Percentiles rank a stretch among this genome's conserved stretches.
Conservation (phyloP, 2,797 vertebrate species). For the Eulemur albifrons region DNA sequence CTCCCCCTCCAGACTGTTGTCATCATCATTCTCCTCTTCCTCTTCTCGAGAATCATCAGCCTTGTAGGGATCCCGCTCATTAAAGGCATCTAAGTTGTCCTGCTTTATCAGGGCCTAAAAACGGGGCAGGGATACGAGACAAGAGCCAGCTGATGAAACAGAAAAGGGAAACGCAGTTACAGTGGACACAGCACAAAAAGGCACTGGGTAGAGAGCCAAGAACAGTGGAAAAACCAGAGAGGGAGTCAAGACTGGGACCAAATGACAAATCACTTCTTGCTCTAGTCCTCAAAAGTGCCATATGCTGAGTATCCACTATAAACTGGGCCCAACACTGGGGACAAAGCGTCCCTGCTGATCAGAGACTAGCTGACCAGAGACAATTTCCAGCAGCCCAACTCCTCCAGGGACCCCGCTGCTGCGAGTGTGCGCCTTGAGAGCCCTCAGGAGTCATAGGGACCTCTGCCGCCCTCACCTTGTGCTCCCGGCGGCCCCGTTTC, state of each 20-base stretch:
- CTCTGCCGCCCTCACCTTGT: slow-evolving; percentile 88
- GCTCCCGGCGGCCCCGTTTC: slow-evolving; percentile 94
- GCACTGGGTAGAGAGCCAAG: background rate
- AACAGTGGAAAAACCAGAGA: background rate
- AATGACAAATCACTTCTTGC: background rate
- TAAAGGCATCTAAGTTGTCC: slow-evolving; percentile 98
- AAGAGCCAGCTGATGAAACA: background rate
- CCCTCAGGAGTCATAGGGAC: background rate
- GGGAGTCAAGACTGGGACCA: background rate
- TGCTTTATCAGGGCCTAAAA: slow-evolving; percentile 95
- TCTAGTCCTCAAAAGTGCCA: background rate
- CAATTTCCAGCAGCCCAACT: background rate
- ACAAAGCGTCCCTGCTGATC: background rate
- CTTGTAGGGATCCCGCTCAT: slow-evolving; percentile 97
- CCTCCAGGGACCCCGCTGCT: background rate
- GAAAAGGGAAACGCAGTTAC: background rate
- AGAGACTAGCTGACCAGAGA: background rate
- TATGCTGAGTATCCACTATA: rapidly evolving
- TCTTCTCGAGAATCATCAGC: slow-evolving; percentile 95
- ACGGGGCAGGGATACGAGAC: background rate
- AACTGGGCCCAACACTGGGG: background rate
- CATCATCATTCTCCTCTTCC: slow-evolving; percentile 97
- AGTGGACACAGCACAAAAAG: background rate
- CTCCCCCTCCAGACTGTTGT: slow-evolving; percentile 94
- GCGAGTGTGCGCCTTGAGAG: rapidly evolving